A percentile compares a stretch with the other conserved stretches of the same genome.
Evolutionary conservation across 2,797 vertebrate genomes (phyloP).

Genomic region (Sphenodon punctatus): DNA sequence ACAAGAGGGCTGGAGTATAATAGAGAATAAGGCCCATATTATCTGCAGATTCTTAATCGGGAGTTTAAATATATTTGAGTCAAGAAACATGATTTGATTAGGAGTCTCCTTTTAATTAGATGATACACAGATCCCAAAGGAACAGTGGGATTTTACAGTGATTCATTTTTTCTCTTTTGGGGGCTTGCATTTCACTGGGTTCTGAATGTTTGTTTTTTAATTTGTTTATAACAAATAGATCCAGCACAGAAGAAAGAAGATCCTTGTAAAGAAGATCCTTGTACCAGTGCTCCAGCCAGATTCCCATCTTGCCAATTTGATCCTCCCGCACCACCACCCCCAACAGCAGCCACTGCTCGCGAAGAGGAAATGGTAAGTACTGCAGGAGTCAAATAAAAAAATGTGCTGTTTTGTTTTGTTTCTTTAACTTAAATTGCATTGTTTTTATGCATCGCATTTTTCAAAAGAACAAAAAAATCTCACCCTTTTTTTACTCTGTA

Average conservation of each 20-base stretch:
- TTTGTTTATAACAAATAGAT: slow-evolving; percentile 59
- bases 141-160: not conserved
- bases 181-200: not conserved
- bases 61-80: not conserved
- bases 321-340: slow-evolving; percentile 45
- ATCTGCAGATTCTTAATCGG: not conserved
- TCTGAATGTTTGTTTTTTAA: slow-evolving; percentile 24
- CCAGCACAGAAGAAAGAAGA: slow-evolving; percentile 72
- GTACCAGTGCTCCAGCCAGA: slow-evolving; percentile 57
- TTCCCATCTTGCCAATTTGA: slow-evolving; percentile 76
- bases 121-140: not conserved
- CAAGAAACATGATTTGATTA: not conserved
- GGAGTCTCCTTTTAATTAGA: not conserved
- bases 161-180: not conserved
- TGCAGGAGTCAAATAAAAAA: no score
- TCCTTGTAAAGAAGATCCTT: slow-evolving; percentile 70
- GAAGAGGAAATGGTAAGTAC: slow-evolving; percentile 77
- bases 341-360: slow-evolving; percentile 42
- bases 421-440: no score
- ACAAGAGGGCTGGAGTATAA: not conserved
- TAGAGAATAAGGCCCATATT: not conserved
- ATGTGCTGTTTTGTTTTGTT: no score
- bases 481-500: no score
- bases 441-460: not conserved
- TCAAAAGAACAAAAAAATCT: not conserved